phyloP scores from a whole-genome alignment of 2,888 invertebrate genomes.

The Himalopsyche anomala region DNA sequence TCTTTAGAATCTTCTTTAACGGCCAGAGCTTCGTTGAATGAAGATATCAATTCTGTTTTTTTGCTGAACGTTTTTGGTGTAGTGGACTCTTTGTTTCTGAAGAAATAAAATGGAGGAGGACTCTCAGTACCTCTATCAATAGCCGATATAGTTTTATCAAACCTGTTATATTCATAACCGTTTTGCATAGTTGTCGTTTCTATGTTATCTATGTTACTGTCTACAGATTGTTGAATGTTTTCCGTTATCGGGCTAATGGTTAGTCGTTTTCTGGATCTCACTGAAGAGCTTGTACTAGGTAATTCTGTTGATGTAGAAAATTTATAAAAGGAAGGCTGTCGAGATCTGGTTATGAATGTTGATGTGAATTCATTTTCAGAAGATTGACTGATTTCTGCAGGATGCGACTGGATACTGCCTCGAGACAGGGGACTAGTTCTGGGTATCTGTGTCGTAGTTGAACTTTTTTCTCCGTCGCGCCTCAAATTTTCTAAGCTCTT shows the following conservation, averaged over 20 bases:
- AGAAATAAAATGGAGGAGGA: slow-evolving; percentile 24
- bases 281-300: slow-evolving; percentile 62
- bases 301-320: slow-evolving; percentile 44
- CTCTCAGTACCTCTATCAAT: not conserved
- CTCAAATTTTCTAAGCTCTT: slow-evolving; percentile 75
- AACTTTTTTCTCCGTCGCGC: slow-evolving; percentile 68
- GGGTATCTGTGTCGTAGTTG: slow-evolving; percentile 56
- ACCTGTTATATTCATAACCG: not conserved
- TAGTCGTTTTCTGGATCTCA: slow-evolving; percentile 62
- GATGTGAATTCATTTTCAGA: slow-evolving; percentile 46
- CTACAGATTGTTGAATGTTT: slow-evolving; percentile 44
- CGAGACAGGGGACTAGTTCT: slow-evolving; percentile 60
- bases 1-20: slow-evolving; percentile 41
- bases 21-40: slow-evolving; percentile 44
- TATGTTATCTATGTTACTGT: not conserved
- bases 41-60: slow-evolving; percentile 39
- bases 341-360: slow-evolving; percentile 38
- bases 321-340: slow-evolving; percentile 24
- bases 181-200: slow-evolving; percentile 29
- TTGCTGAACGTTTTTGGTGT: slow-evolving; percentile 22
- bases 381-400: slow-evolving; percentile 53
- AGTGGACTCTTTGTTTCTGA: not conserved
- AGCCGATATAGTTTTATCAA: not conserved
- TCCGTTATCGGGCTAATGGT: slow-evolving; percentile 57
- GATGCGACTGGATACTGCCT: slow-evolving; percentile 62